phyloP scores from a whole-genome alignment of 2,113 vertebrate genomes.

The Thinocorus orbignyianus region DNA sequence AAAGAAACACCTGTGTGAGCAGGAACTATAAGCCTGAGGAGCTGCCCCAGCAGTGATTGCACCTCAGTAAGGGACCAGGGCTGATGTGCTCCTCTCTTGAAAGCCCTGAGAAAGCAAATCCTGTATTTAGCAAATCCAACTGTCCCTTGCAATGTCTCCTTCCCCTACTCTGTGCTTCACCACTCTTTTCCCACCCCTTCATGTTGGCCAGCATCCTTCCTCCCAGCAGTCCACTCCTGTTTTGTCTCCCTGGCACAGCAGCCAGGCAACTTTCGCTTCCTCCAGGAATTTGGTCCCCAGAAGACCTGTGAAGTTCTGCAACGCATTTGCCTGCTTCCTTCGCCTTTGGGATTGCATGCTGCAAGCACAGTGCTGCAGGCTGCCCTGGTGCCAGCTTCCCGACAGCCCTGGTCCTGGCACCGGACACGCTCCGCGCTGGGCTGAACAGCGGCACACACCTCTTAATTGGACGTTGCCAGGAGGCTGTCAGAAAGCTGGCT shows the following conservation, averaged over 20 bases:
- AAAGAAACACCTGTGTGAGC: not conserved
- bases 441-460: fast-evolving
- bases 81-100: fast-evolving
- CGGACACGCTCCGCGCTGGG: fast-evolving
- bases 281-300: not conserved
- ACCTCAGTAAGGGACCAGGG: not conserved
- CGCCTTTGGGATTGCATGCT: fast-evolving
- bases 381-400: fast-evolving
- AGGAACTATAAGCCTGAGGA: fast-evolving
- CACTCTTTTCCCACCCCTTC: not conserved
- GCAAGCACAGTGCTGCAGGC: fast-evolving
- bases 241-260: fast-evolving
- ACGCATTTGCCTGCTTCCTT: fast-evolving
- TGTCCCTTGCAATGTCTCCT: fast-evolving
- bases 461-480: slow-evolving; percentile 20
- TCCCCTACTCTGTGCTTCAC: fast-evolving
- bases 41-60: fast-evolving
- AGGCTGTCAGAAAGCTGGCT: slow-evolving; percentile 34
- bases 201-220: fast-evolving
- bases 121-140: fast-evolving
- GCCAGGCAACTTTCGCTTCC: fast-evolving
- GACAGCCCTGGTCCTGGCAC: fast-evolving
- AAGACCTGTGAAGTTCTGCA: fast-evolving
- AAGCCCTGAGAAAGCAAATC: fast-evolving
- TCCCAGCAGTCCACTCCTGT: fast-evolving